Evolutionary conservation across 1,140 invertebrate species (phyloP).

Genomic region (Lycorma delicatula): DNA sequence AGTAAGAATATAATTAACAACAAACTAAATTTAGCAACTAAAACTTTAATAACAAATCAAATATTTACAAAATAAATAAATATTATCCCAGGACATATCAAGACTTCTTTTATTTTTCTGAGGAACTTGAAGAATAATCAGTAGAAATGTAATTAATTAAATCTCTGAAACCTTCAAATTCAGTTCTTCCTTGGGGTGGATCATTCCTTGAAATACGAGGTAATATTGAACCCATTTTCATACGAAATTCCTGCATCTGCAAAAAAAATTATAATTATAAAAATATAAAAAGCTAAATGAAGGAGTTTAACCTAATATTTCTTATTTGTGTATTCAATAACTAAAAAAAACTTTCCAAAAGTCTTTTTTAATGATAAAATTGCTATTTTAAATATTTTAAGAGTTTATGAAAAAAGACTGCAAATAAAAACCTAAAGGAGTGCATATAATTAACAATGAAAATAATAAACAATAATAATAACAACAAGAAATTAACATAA

Average conservation of each 20-base stretch:
- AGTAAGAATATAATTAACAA: no score
- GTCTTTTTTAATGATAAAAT: background rate
- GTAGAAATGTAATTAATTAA: conserved; percentile 68
- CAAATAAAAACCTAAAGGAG: background rate
- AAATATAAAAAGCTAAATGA: conserved; percentile 2
- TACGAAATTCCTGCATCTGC: conserved; percentile 59
- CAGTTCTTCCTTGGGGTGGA: conserved; percentile 70
- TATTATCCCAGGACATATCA: no score
- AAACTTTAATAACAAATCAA: no score
- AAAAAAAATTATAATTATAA: conserved; percentile 28
- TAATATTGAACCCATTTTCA: conserved; percentile 50
- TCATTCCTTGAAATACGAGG: conserved; percentile 57
- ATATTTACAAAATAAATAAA: no score
- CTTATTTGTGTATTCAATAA: conserved; percentile 8
- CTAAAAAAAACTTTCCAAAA: background rate
- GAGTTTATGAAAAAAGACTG: background rate
- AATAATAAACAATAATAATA: no score
- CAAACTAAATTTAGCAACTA: no score
- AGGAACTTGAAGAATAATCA: no score
- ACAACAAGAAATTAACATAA: no score
- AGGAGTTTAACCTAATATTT: no score
- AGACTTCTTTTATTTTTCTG: no score
- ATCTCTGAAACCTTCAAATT: conserved; percentile 76
- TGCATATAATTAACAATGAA: no score
- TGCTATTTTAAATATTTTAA: background rate